Percentiles rank a stretch among this genome's conserved stretches.
Conservation (phyloP, 2,797 vertebrate species). For the Coregonus suidteri region DNA sequence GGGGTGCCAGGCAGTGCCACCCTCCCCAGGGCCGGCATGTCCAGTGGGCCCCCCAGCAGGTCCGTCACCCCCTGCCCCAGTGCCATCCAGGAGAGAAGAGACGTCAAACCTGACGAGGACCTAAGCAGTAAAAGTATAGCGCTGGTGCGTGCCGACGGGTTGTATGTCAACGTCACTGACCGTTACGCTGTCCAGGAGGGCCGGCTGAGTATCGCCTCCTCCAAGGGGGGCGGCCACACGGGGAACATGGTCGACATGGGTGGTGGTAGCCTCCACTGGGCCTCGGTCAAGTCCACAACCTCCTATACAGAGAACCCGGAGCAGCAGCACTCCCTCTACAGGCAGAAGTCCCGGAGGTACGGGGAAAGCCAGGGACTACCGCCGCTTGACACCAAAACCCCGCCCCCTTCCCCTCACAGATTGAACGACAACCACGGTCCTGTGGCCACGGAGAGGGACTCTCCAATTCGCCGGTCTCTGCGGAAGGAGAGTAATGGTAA, state of each 20-base stretch:
- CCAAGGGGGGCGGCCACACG: conserved; percentile 77
- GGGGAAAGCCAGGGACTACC: conserved; percentile 77
- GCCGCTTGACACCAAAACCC: conserved; percentile 78
- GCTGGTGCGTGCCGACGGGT: conserved; percentile 74
- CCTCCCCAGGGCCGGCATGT: conserved; percentile 80
- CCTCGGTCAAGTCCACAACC: conserved; percentile 67
- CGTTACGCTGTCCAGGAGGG: conserved; percentile 81
- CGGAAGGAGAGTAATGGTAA: conserved; percentile 73
- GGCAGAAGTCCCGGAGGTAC: conserved; percentile 84
- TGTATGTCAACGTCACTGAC: conserved; percentile 71
- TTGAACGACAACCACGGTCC: conserved; percentile 76
- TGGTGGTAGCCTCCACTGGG: conserved; percentile 68
- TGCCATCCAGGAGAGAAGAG: conserved; percentile 89
- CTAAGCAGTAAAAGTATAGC: conserved; percentile 72
- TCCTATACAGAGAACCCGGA: conserved; percentile 81
- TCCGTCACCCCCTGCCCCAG: conserved; percentile 79
- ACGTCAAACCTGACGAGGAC: conserved; percentile 90
- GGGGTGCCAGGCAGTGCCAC: conserved; percentile 74
- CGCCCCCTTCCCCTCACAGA: conserved; percentile 84
- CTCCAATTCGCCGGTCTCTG: conserved; percentile 80
- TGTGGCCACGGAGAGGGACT: conserved; percentile 80
- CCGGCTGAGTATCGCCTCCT: conserved; percentile 80
- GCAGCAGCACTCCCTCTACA: conserved; percentile 75
- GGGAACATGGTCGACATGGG: conserved; percentile 76
- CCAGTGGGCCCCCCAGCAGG: conserved; percentile 66